Evolutionary conservation across 2,113 vertebrate species (phyloP), one percentile per base, ranked within the genome.

Genomic region (Acanthisitta chloris): DNA sequence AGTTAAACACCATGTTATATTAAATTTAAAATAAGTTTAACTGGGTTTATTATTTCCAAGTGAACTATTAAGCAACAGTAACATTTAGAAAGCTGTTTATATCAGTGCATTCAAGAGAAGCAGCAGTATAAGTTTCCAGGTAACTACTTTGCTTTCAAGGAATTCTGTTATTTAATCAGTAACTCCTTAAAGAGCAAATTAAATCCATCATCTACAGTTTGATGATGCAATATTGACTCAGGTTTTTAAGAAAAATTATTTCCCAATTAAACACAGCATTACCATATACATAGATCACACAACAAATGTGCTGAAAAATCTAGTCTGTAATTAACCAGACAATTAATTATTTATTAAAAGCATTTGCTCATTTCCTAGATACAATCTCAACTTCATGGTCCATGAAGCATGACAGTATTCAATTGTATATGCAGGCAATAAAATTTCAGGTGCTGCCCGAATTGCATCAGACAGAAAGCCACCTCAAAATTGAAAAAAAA

Each of bases 321-420:
- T 81, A 72, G 40, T 72, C 42, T 86, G 43, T 74, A 97, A 96
- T 97, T 96, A 97, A 96, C 72, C 36, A 81, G 42, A 80, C 84
- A 62, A 87, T 84, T 88, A 86, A 76, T 95, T 96, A 95, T 91
- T 97, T 92, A 77, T 81, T 92, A 96, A 95, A 95, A 83, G 3
- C 17, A 72, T 48, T 82, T 86, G 38, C 54, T 96, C 51, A 90
- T 96, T 93, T 87, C 69, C 43, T 69, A 87, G 86, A 96, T 82
- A 94, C 65, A 96, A 89, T 82, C 73, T 69, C 66, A 94, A 92
- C 80, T 87, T 91, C 88, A 95, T 5, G 26, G 83, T 81, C 59
- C 69, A 55, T 59, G 90, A 93, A 96, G 88, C 93, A 81, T 55
- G 59, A 62, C 2, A 86, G 62, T 4, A 81, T 74, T 78, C n/a